phyloP scores from a whole-genome alignment of 2,888 invertebrate genomes.

The Athalia circularis region DNA sequence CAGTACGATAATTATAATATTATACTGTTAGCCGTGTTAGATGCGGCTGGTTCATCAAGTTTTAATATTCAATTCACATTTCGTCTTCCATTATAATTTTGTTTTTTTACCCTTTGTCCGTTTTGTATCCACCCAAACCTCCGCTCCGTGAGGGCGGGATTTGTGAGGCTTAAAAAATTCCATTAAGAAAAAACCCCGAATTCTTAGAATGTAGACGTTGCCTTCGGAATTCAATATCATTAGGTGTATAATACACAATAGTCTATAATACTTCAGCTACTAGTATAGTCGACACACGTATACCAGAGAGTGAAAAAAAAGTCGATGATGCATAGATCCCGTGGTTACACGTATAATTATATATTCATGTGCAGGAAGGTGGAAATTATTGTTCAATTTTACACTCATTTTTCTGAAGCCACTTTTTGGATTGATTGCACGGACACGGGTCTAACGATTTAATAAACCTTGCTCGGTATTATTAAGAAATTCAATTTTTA shows the following conservation, averaged over 20 bases:
- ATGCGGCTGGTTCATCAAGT: background rate
- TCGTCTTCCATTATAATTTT: background rate
- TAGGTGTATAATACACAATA: background rate
- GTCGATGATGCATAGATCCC: background rate
- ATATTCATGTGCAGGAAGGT: too few relatives aligned
- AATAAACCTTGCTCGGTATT: too few relatives aligned
- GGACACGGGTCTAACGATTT: too few relatives aligned
- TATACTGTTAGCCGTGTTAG: background rate
- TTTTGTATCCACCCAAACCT: background rate
- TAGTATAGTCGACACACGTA: conserved; percentile 1
- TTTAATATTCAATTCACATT: conserved; percentile 10
- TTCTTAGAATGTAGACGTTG: background rate
- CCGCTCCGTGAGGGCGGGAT: background rate
- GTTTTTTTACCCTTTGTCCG: background rate
- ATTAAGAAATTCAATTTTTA: too few relatives aligned
- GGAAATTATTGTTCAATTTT: too few relatives aligned
- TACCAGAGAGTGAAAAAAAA: background rate
- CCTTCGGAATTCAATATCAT: background rate
- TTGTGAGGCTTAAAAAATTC: background rate
- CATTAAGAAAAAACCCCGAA: background rate
- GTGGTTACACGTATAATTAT: too few relatives aligned
- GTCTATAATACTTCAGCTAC: background rate
- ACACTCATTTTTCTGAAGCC: too few relatives aligned
- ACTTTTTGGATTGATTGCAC: too few relatives aligned
- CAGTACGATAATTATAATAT: too few relatives aligned